Evolutionary conservation across 2,888 invertebrate species (phyloP).

Genomic region (Hymenopus coronatus): DNA sequence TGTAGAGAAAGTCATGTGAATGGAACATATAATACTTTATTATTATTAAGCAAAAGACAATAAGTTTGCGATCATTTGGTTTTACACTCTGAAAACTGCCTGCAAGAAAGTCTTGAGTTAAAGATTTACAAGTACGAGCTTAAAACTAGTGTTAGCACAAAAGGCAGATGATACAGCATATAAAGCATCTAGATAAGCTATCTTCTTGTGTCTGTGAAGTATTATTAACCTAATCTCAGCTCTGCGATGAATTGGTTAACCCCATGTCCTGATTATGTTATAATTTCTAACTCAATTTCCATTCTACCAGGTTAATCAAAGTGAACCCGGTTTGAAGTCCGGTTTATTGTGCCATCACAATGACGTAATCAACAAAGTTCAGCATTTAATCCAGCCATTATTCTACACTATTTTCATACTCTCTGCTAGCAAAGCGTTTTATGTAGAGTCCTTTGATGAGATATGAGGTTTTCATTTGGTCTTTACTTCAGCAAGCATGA

Average conservation of each 20-base stretch:
- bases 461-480: too few relatives aligned
- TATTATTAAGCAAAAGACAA: too few relatives aligned
- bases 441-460: not conserved
- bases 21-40: too few relatives aligned
- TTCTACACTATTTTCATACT: not conserved
- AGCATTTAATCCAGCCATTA: not conserved
- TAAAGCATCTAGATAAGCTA: too few relatives aligned
- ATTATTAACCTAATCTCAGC: not conserved
- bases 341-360: not conserved
- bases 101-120: too few relatives aligned
- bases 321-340: not conserved
- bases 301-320: not conserved
- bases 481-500: too few relatives aligned
- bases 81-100: too few relatives aligned
- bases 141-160: too few relatives aligned
- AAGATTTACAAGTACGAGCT: too few relatives aligned
- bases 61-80: too few relatives aligned
- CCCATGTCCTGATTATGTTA: not conserved
- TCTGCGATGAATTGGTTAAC: not conserved
- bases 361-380: not conserved
- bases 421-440: not conserved
- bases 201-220: not conserved
- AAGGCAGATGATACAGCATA: too few relatives aligned
- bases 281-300: not conserved
- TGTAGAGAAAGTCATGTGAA: too few relatives aligned